phyloP scores from a whole-genome alignment of 2,797 vertebrate species.

The Cossypha dichroa region DNA sequence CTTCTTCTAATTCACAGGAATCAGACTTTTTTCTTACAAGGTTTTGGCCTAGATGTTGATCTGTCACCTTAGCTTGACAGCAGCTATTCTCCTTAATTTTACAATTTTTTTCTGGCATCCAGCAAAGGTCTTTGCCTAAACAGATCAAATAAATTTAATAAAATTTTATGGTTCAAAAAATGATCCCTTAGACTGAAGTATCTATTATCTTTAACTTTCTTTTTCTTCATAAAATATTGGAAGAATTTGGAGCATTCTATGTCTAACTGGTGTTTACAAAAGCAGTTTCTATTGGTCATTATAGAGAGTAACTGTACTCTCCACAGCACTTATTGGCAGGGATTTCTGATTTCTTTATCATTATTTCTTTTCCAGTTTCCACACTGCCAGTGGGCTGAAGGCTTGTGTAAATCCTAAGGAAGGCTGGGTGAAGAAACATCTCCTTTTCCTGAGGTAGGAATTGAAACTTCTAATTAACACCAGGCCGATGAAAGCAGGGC shows the following conservation, averaged over 20 bases:
- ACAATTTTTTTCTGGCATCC: neutral
- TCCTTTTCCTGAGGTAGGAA: slow-evolving; percentile 68
- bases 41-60: neutral
- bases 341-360: neutral
- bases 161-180: neutral
- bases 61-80: neutral
- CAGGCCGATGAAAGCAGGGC: neutral
- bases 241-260: neutral
- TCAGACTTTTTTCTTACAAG: accelerated
- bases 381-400: neutral
- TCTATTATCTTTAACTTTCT: neutral
- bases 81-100: neutral
- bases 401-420: slow-evolving; percentile 73
- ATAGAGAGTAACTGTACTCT: neutral
- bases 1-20: neutral
- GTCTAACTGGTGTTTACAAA: neutral
- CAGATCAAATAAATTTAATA: neutral
- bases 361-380: slow-evolving; percentile 61
- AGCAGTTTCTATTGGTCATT: neutral
- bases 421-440: slow-evolving; percentile 64
- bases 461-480: neutral
- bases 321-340: neutral
- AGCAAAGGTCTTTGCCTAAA: neutral
- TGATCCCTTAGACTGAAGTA: neutral
- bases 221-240: neutral